Base-by-base conservation (phyloP, 2,797 vertebrate species). In the Falco cherrug region DNA sequence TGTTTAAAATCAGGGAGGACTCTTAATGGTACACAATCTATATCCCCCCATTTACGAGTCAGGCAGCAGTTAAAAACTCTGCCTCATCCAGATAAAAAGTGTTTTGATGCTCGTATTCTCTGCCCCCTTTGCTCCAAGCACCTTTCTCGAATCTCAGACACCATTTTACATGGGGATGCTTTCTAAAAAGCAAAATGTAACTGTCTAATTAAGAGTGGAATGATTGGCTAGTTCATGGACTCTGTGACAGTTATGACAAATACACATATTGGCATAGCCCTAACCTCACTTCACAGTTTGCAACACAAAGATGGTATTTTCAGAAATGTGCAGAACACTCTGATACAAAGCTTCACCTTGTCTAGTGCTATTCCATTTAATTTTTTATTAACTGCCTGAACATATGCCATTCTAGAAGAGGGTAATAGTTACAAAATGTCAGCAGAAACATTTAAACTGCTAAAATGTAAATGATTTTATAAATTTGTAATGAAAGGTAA, bases 341-440 rank as follows among this genome's bases (percentile, higher is more conserved):
- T 96, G 97, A 96, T 96, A 97, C 97, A 97, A 96, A 97, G 95
- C 90, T 96, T 98, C 98, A 97, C 98, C 98, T 98, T 98, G 98
- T 98, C 98, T 98, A 92, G 90, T 97, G 98, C 98, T 98, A 98
- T 98, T 98, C 97, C 98, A 97, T 98, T 98, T 98, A 98, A 98
- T 98, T 99, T 98, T 99, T 99, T 99, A 98, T 99, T 98, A 99
- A 98, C 98, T 98, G 98, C 98, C 98, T 99, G 98, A 98, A 98
- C 98, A 98, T 98, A 98, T 99, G 98, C 98, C 98, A 99, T 98
- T 98, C 98, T 98, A 98, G 98, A 98, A 98, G 98, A 98, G 98
- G 98, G 98, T 99, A 99, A 99, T 99, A 98, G 98, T 98, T 99
- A 98, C 98, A 98, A 99, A 99, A 99, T 99, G 99, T 99, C 99